These are phyloP conservation scores for Stigmatopora nigra DNA, from an alignment of 2,113 vertebrate species.

Conservation along the genomic window DNA sequence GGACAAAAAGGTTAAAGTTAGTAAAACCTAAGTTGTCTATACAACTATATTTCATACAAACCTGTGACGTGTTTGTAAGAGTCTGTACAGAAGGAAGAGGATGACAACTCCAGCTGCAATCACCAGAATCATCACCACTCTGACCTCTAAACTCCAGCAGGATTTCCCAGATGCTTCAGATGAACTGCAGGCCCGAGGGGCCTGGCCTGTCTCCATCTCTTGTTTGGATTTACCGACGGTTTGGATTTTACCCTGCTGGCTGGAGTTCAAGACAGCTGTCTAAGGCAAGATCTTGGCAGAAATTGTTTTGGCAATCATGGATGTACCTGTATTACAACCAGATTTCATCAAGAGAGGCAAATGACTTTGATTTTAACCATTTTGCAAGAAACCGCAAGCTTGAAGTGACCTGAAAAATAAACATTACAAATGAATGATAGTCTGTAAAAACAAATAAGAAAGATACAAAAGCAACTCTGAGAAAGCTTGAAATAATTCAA, in stretches of 20 bases:
- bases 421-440: not conserved
- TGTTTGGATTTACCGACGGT: conserved; percentile 9
- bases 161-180: conserved; percentile 19
- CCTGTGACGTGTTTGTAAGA: conserved; percentile 64
- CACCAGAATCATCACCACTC: conserved; percentile 51
- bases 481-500: too few relatives aligned
- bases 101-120: conserved; percentile 58
- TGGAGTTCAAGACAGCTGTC: conserved; percentile 3
- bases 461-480: too few relatives aligned
- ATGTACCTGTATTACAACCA: conserved; percentile 37
- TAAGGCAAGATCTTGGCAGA: conserved; percentile 27
- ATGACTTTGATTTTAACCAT: not conserved
- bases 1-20: too few relatives aligned
- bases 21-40: too few relatives aligned
- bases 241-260: conserved; percentile 5
- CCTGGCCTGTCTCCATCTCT: conserved; percentile 38
- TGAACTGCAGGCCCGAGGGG: conserved; percentile 37
- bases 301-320: conserved; percentile 22
- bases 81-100: conserved; percentile 61
- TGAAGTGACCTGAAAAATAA: conserved; percentile 21
- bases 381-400: not conserved
- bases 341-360: conserved; percentile 3
- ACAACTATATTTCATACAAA: conserved; percentile 8
- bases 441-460: too few relatives aligned
- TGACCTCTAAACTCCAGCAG: conserved; percentile 52